Conservation (phyloP, 2,113 vertebrate species). For the Neogobius melanostomus region DNA sequence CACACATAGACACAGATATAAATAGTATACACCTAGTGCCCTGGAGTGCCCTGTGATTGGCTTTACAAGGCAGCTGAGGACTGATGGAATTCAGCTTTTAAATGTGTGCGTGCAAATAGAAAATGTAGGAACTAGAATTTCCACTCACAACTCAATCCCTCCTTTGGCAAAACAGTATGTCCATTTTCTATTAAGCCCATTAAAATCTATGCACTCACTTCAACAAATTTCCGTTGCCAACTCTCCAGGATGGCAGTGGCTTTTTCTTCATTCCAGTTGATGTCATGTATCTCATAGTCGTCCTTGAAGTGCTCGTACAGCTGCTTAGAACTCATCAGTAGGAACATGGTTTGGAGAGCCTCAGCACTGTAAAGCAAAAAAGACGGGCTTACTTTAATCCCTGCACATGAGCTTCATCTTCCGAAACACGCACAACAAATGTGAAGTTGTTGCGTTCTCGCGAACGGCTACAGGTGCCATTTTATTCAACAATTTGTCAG, state of each 20-base stretch:
- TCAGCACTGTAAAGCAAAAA: slow-evolving; percentile 81
- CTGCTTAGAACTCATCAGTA: slow-evolving; percentile 97
- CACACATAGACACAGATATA: slow-evolving; percentile 46
- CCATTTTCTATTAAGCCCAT: background rate
- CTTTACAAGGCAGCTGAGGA: slow-evolving; percentile 77
- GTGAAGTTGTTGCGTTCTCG: background rate
- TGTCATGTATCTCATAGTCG: slow-evolving; percentile 97
- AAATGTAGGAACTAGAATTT: slow-evolving; percentile 41
- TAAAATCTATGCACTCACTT: slow-evolving; percentile 74
- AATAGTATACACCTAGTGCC: slow-evolving; percentile 39
- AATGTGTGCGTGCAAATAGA: slow-evolving; percentile 33
- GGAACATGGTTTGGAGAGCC: slow-evolving; percentile 96
- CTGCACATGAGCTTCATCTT: slow-evolving; percentile 18
- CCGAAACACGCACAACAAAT: background rate
- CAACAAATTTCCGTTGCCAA: slow-evolving; percentile 97
- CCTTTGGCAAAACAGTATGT: background rate
- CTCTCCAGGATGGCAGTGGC: slow-evolving; percentile 90
- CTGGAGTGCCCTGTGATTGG: slow-evolving; percentile 52
- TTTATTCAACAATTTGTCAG: slow-evolving; percentile 38
- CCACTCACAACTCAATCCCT: slow-evolving; percentile 12
- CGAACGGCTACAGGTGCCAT: slow-evolving; percentile 36
- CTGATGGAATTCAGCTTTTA: slow-evolving; percentile 76
- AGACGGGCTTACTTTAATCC: slow-evolving; percentile 9
- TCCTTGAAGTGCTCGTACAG: slow-evolving; percentile 97
- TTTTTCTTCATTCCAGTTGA: slow-evolving; percentile 97